Evolutionary conservation across 1,140 invertebrate genomes (phyloP), one percentile per base, ranked within the genome.

Genomic region (Dinothrombium tinctorium): DNA sequence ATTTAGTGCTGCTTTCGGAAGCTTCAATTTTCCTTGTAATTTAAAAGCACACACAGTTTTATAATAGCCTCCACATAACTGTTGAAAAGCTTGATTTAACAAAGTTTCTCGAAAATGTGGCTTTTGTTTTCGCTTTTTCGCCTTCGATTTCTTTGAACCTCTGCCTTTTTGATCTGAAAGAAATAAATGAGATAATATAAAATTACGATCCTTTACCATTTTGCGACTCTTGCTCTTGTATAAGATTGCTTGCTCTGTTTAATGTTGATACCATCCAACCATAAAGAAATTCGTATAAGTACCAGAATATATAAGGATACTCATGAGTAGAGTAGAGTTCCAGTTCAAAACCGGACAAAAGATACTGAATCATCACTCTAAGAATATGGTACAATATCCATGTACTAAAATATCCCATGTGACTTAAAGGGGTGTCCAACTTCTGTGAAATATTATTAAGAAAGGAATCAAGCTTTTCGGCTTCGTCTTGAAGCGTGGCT

Each of bases 351-450:
- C 89, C 89, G 38, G 81, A 77, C 42, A 94, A 65, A 19, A 92
- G 64, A 60, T 89, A 96, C 56, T 84, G 76, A 42, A 89, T 77
- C 83, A 94, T 94, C n/a, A 87, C 73, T 44, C 79, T 66, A 14
- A 94, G 65, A n/a, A 82, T 87, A 57, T 92, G 83, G 61, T 90
- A 92, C 33, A 94, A 64, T 20, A 92, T 72, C 89, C 89, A 96
- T 7, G 84, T 92, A 29, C 81, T 78, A 58, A 90, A 86, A 56
- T 80, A 89, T 0, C 82, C 76, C 40, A 78, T 65, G 55, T 84
- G 75, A 36, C 71, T 69, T 4, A 72, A 60, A 1, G 69, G 68
- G 9, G 67, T 64, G 33, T 77, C 73, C 43, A 63, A 65, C 56
- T 74, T 75, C 33, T 69, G 53, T 9, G 71, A 69, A 19, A 78